A percentile compares a stretch with the other conserved stretches of the same genome.
These are phyloP conservation scores for Crotophaga sulcirostris DNA, from an alignment of 2,113 vertebrate species.

Conservation along the genomic window DNA sequence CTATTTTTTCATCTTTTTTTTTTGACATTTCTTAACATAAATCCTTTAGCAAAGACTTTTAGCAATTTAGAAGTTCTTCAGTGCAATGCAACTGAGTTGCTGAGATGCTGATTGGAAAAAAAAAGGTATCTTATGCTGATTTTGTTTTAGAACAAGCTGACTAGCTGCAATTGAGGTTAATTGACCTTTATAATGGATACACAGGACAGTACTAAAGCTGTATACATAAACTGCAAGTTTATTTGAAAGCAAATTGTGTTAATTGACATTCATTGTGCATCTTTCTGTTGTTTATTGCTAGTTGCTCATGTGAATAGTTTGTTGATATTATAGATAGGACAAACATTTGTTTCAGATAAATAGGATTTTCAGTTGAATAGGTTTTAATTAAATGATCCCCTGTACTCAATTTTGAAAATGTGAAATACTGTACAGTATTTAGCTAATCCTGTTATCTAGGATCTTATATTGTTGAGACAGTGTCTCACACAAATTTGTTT, in stretches of 20 bases:
- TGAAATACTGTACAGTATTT: constrained; percentile 29
- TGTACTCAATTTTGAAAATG: constrained; percentile 54
- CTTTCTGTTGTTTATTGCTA: constrained; percentile 75
- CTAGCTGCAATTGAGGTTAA: constrained; percentile 53
- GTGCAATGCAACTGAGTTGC: neutral
- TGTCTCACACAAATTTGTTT: constrained; percentile 11
- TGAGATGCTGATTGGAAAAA: neutral
- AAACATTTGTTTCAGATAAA: constrained; percentile 80
- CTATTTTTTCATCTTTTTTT: neutral
- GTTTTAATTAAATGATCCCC: constrained; percentile 77
- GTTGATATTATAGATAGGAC: constrained; percentile 71
- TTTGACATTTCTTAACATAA: neutral
- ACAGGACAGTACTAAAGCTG: constrained; percentile 57
- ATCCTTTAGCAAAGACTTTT: constrained; percentile 14
- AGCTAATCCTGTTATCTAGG: constrained; percentile 50
- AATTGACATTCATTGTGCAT: constrained; percentile 75
- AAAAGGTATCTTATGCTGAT: constrained; percentile 15
- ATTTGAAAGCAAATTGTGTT: constrained; percentile 73
- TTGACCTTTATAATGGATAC: constrained; percentile 66
- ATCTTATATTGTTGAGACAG: constrained; percentile 23
- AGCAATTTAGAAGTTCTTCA: neutral
- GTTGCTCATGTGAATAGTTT: constrained; percentile 74
- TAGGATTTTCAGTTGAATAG: constrained; percentile 74
- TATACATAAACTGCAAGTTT: constrained; percentile 59
- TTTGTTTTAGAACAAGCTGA: constrained; percentile 68